Conservation (phyloP, 2,797 vertebrate genomes). For the Sylvilagus floridanus region DNA sequence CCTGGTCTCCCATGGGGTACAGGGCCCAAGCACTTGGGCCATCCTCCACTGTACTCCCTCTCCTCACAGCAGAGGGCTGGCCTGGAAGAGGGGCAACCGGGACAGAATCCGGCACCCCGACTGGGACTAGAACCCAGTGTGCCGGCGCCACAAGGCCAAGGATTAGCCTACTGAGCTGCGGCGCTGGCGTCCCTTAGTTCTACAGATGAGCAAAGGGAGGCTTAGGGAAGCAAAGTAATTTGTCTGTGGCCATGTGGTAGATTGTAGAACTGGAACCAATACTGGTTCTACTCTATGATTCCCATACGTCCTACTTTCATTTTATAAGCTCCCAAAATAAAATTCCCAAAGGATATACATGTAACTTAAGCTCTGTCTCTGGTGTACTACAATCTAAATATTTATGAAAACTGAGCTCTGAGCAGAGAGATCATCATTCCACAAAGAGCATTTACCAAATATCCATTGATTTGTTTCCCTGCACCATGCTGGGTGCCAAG, state of each 20-base stretch:
- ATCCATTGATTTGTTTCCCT: not conserved
- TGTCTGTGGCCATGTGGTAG: not conserved
- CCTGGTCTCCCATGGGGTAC: too few species aligned
- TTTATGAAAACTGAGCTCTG: not conserved
- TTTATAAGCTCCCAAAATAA: constrained; percentile 4
- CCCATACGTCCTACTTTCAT: not conserved
- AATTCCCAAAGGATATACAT: not conserved
- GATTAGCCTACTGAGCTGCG: too few species aligned
- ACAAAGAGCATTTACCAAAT: not conserved
- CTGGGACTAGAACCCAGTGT: too few species aligned
- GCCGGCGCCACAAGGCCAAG: too few species aligned
- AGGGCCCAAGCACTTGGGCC: too few species aligned
- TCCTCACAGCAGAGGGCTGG: too few species aligned
- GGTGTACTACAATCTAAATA: not conserved
- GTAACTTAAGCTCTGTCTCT: not conserved
- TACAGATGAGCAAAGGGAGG: not conserved
- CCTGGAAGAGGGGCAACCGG: too few species aligned
- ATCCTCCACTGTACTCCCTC: too few species aligned
- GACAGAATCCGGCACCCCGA: too few species aligned
- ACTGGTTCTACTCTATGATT: not conserved
- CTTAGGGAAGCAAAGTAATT: not conserved
- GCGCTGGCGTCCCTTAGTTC: not conserved
- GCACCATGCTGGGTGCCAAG: not conserved
- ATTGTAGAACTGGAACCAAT: not conserved
- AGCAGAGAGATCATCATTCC: not conserved